phyloP scores from a whole-genome alignment of 23 tunicate species.

The Halocynthia roretzi region DNA sequence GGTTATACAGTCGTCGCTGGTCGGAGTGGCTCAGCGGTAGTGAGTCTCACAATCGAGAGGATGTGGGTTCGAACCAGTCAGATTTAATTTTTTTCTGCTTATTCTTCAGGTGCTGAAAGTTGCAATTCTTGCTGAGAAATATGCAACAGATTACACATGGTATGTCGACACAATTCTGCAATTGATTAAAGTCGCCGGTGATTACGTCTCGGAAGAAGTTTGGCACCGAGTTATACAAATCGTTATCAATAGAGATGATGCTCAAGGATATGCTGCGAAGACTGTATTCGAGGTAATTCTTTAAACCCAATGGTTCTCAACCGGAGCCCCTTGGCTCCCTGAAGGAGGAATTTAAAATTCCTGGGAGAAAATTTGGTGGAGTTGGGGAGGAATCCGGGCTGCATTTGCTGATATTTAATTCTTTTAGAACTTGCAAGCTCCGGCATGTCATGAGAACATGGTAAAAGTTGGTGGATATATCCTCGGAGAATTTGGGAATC shows the following conservation, averaged over 20 bases:
- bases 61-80: no score
- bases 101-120: constrained; percentile 82
- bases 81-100: neutral
- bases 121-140: constrained; percentile 96
- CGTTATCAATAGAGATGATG: constrained; percentile 95
- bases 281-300: constrained; percentile 84
- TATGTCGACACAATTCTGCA: constrained; percentile 96
- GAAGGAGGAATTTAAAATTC: no score
- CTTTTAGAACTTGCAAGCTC: constrained; percentile 85
- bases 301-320: no score
- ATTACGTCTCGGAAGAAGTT: constrained; percentile 98
- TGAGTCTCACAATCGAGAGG: neutral
- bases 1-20: no score
- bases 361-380: no score
- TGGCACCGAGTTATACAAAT: constrained; percentile 99
- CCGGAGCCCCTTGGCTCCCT: no score
- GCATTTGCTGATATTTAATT: neutral
- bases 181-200: constrained; percentile 96
- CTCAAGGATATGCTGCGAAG: constrained; percentile 98
- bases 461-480: constrained; percentile 97
- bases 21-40: no score
- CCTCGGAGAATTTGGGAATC: constrained; percentile 93
- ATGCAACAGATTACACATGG: constrained; percentile 97
- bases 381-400: neutral
- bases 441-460: constrained; percentile 99